These are phyloP conservation scores for Rutpela maculata DNA, from an alignment of 2,888 invertebrate species.

Conservation along the genomic window DNA sequence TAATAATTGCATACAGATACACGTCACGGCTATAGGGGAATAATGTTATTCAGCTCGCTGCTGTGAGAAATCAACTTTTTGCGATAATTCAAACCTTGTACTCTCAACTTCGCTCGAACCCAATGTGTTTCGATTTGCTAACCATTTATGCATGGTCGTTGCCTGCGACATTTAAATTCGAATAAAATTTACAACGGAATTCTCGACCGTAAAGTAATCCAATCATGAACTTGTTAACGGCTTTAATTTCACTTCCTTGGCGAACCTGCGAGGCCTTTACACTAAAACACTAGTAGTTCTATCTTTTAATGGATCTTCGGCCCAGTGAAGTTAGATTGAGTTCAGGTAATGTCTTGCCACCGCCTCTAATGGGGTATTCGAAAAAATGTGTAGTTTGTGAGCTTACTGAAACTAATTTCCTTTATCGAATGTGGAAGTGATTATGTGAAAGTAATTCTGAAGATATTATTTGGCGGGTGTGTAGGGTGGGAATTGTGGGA, in stretches of 20 bases:
- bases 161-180: conserved; percentile 27
- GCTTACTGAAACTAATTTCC: conserved; percentile 10
- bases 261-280: conserved; percentile 18
- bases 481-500: neutral
- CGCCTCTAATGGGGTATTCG: conserved; percentile 19
- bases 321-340: conserved; percentile 37
- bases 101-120: neutral
- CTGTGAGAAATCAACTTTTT: neutral
- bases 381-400: conserved; percentile 15
- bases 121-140: neutral
- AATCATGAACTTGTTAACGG: conserved; percentile 38
- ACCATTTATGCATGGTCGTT: conserved; percentile 15
- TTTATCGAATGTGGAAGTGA: conserved; percentile 19
- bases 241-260: conserved; percentile 32
- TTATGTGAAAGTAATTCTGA: neutral
- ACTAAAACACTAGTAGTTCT: conserved; percentile 30
- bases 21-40: neutral
- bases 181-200: conserved; percentile 31
- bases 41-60: neutral
- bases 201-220: conserved; percentile 24
- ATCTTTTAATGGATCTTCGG: conserved; percentile 32
- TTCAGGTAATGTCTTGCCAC: conserved; percentile 24
- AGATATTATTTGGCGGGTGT: neutral
- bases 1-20: no score
- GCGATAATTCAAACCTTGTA: neutral